Conservation (phyloP, 2,888 invertebrate species). For the Leptinotarsa haldemani region DNA sequence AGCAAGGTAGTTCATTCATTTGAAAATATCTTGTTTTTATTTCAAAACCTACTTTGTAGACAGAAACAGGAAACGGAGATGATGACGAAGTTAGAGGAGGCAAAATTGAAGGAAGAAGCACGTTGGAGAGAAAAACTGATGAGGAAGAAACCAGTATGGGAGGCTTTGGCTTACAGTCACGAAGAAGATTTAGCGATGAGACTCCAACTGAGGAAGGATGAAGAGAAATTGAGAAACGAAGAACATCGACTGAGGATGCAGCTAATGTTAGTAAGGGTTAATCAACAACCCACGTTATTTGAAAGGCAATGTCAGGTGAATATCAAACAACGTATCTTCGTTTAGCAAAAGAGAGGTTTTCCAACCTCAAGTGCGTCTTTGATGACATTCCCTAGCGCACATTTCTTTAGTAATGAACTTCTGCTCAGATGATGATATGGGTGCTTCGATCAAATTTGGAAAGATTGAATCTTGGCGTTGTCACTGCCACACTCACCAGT, state of each 20-base stretch:
- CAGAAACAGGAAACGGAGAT: slow-evolving; percentile 75
- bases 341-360: too few relatives aligned
- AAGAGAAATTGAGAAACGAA: slow-evolving; percentile 75
- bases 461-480: too few relatives aligned
- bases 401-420: too few relatives aligned
- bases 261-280: slow-evolving; percentile 77
- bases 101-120: slow-evolving; percentile 70
- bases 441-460: too few relatives aligned
- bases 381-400: too few relatives aligned
- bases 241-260: slow-evolving; percentile 79
- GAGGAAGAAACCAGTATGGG: slow-evolving; percentile 78
- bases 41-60: slow-evolving; percentile 55
- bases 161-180: slow-evolving; percentile 73
- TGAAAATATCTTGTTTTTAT: not conserved
- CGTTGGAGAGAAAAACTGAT: slow-evolving; percentile 72
- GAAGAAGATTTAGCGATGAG: slow-evolving; percentile 77
- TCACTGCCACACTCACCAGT: too few relatives aligned
- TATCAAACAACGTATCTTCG: too few relatives aligned
- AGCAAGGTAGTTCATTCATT: slow-evolving; percentile 64
- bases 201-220: slow-evolving; percentile 74
- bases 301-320: slow-evolving; percentile 75
- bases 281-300: slow-evolving; percentile 77
- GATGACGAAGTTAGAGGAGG: slow-evolving; percentile 71
- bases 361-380: too few relatives aligned
- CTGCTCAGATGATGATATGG: too few relatives aligned